Conservation (phyloP, 2,797 vertebrate genomes). For the Sarcoramphus papa region DNA sequence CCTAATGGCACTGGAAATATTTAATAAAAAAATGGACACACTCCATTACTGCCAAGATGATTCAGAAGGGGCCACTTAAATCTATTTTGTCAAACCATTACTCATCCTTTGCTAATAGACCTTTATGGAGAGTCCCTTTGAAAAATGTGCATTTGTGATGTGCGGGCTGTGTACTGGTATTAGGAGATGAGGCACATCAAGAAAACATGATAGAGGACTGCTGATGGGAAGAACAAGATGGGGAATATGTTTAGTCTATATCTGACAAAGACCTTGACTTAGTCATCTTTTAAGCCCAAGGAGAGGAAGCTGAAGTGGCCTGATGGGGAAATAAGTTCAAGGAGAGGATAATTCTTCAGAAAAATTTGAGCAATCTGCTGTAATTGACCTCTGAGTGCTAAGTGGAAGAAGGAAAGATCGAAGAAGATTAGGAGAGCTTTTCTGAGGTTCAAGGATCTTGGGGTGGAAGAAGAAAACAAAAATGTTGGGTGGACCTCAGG, state of each 20-base stretch:
- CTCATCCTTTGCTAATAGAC: slow-evolving; percentile 52
- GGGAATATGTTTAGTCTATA: neutral
- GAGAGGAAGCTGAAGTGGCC: neutral
- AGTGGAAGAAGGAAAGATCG: neutral
- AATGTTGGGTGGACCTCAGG: neutral
- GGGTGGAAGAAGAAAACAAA: neutral
- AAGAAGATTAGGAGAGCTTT: neutral
- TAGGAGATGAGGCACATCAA: neutral
- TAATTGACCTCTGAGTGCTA: neutral
- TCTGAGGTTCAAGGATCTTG: neutral
- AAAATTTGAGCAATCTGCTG: neutral
- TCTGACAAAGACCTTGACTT: neutral
- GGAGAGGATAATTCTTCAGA: neutral
- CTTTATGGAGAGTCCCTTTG: slow-evolving; percentile 39
- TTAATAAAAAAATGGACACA: slow-evolving; percentile 56
- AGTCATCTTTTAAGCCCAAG: neutral
- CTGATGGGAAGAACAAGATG: neutral
- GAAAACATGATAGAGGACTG: neutral
- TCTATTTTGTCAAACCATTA: slow-evolving; percentile 39
- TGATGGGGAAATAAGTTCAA: neutral
- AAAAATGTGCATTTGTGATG: neutral
- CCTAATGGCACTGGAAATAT: slow-evolving; percentile 53
- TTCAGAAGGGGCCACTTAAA: slow-evolving; percentile 56
- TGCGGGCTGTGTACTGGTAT: neutral
- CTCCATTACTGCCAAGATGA: slow-evolving; percentile 49